Base-by-base conservation (phyloP, 1,140 invertebrate genomes). In the Drosophila nasuta region DNA sequence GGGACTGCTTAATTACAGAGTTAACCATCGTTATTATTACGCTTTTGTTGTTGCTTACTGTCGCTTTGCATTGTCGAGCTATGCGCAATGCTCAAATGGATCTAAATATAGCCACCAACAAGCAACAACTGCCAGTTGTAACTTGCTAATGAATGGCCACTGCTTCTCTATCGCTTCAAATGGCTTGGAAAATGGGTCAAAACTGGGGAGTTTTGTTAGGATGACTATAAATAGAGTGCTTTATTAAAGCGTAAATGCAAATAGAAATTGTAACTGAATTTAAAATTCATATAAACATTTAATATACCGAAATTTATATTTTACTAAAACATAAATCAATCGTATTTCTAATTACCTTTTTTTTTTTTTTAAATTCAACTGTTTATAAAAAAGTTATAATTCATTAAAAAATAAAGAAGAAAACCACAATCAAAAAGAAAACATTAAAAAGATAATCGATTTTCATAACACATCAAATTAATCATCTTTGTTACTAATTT, bases 1-100 rank as follows among this genome's bases (percentile, higher is more conserved):
- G 81, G 25, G 71, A 75, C 63, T 77, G 70, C 77, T 76, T 89
- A 88, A 89, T 87, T 87, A 79, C 65, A 70, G 82, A 62, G 76
- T 65, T 82, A 87, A 65, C 46, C 67, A 69, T 45, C 48, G 62
- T 57, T 54, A 45, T 28, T 17, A 54, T 43, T 20, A 13, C 28
- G 51, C 17, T 13, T 25, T 33, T 28, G n/a, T 56, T 49, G 69
- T 49, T 49, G 51, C 49, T 30, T 25, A 3, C 20, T 25, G 35
- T 3, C 17, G 15, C 11, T 52, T 20, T 57, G 58, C 59, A 66
- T 20, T 54, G 56, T 35, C 43, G 43, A 79, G 58, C 72, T 85
- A 77, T 73, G 41, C 20, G 20, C 17, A 48, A 30, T 62, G 38
- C 17, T 57, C 41, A 49, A 56, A 25, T 41, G 20, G 6, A 48